Conservation (phyloP, 2,888 invertebrate species). For the Caenorhabditis plicata region DNA sequence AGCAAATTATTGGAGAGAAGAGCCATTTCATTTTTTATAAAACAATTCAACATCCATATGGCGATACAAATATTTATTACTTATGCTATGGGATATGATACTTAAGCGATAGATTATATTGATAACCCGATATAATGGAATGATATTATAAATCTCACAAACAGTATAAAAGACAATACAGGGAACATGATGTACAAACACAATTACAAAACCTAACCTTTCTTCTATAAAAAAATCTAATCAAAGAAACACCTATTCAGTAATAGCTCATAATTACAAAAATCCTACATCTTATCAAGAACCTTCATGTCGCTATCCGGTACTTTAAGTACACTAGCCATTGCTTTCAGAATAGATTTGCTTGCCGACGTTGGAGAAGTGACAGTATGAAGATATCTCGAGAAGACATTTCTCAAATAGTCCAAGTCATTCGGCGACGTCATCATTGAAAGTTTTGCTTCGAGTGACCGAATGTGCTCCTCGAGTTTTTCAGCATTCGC, state of each 20-base stretch:
- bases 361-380: constrained; percentile 26
- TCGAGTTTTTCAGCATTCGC: constrained; percentile 19
- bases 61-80: too few species aligned
- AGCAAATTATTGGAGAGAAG: too few species aligned
- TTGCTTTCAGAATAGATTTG: constrained; percentile 27
- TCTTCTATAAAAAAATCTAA: constrained; percentile 1
- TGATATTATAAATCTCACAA: too few species aligned
- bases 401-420: constrained; percentile 33
- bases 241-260: too few species aligned
- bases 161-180: too few species aligned
- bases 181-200: too few species aligned
- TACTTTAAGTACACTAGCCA: constrained; percentile 32
- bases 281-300: constrained; percentile 29
- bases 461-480: constrained; percentile 24
- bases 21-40: too few species aligned
- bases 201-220: neutral
- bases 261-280: too few species aligned
- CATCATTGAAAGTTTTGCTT: constrained; percentile 34
- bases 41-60: too few species aligned
- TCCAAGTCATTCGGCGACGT: constrained; percentile 31
- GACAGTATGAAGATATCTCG: constrained; percentile 27
- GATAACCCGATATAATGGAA: too few species aligned
- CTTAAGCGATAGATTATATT: too few species aligned
- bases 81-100: too few species aligned
- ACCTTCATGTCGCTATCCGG: constrained; percentile 29